These are phyloP conservation scores for Phasia obesa DNA, from an alignment of 2,888 invertebrate species.

Conservation along the genomic window DNA sequence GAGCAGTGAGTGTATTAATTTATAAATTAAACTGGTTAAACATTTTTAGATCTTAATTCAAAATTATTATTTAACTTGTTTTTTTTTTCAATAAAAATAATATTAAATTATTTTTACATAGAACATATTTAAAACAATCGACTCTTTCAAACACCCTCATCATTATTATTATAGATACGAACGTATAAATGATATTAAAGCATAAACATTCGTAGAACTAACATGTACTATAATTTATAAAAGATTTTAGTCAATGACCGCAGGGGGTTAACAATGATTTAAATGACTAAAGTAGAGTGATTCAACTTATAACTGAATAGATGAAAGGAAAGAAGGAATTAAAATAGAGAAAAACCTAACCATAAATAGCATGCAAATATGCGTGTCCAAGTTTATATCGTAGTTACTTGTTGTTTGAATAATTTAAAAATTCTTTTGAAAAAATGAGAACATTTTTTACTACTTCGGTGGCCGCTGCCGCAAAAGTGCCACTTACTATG, in stretches of 20 bases:
- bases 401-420: constrained; percentile 1
- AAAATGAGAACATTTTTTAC: background rate
- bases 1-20: background rate
- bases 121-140: background rate
- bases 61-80: too few relatives aligned
- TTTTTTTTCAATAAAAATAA: too few relatives aligned
- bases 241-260: constrained; percentile 63
- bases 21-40: background rate
- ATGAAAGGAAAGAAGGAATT: background rate
- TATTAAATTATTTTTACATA: background rate
- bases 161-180: background rate
- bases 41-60: too few relatives aligned
- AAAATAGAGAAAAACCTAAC: background rate
- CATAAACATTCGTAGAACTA: constrained; percentile 16
- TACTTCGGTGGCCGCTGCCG: constrained; percentile 9
- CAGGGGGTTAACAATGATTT: constrained; percentile 64
- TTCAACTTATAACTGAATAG: constrained; percentile 14
- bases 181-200: constrained; percentile 14
- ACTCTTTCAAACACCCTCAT: background rate
- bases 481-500: constrained; percentile 15
- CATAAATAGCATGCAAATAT: constrained; percentile 43
- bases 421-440: constrained; percentile 50
- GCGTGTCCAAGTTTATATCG: background rate
- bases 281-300: constrained; percentile 57
- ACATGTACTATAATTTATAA: constrained; percentile 35